Percentiles rank a stretch among this genome's conserved stretches.
Evolutionary conservation across 2,888 invertebrate species (phyloP).

Genomic region (Tetrapedia diversipes): DNA sequence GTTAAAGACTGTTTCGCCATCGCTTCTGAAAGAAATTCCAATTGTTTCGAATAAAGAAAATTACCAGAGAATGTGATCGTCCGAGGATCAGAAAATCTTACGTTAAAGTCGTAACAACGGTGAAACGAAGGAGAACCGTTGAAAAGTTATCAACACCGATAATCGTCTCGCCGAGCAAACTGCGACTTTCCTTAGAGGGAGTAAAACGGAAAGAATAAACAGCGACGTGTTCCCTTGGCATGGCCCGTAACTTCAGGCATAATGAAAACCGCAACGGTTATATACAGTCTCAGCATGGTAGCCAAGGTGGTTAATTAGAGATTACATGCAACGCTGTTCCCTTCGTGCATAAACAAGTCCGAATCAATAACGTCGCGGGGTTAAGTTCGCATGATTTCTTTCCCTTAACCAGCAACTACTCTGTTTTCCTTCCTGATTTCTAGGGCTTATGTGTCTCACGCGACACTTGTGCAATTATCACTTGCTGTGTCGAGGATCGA

Average conservation of each 20-base stretch:
- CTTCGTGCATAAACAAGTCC: conserved; percentile 24
- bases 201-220: not conserved
- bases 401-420: not conserved
- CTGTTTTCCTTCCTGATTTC: no score
- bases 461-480: not conserved
- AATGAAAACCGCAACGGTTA: conserved; percentile 7
- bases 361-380: conserved; percentile 29
- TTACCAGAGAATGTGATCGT: no score
- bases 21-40: no score
- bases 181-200: not conserved
- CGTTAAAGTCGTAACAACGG: not conserved
- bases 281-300: not conserved
- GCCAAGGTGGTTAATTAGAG: conserved; percentile 20
- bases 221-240: not conserved
- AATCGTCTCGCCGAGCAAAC: not conserved
- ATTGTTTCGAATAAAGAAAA: no score
- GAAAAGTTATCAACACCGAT: not conserved
- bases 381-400: conserved; percentile 36
- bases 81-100: not conserved
- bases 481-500: not conserved
- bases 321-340: conserved; percentile 29
- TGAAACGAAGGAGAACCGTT: not conserved
- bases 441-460: not conserved
- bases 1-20: no score
- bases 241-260: not conserved